Evolutionary conservation across 2,888 invertebrate genomes (phyloP).

Genomic region (Omphaloscelis lunosa): DNA sequence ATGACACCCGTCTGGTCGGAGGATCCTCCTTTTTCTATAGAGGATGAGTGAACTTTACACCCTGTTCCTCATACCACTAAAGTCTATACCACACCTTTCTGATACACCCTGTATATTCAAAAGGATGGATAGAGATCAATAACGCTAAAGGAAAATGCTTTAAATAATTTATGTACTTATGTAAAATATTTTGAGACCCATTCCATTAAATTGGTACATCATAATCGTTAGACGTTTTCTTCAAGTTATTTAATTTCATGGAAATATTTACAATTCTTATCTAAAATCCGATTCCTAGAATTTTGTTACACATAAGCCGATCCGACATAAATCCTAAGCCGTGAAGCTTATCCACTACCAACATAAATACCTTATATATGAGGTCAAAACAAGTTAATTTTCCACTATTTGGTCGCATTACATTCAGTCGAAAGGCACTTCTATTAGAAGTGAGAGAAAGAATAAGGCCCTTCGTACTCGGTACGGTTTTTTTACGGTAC

Average conservation of each 20-base stretch:
- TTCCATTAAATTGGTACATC: not conserved
- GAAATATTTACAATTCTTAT: not conserved
- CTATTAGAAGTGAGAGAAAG: conserved; percentile 62
- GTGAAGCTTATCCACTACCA: not conserved
- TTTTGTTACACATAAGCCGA: not conserved
- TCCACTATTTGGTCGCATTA: not conserved
- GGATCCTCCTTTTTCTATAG: too few relatives aligned
- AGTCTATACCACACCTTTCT: too few relatives aligned
- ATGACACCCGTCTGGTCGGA: too few relatives aligned
- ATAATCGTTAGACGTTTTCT: not conserved
- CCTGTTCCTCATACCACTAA: too few relatives aligned
- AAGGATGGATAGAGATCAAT: not conserved
- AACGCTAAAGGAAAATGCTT: not conserved
- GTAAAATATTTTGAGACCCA: not conserved
- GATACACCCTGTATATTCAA: not conserved
- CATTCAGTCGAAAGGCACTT: conserved; percentile 32
- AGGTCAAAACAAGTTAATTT: not conserved
- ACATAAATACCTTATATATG: not conserved
- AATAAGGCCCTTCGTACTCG: conserved; percentile 37
- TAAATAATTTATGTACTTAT: not conserved
- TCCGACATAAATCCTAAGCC: not conserved
- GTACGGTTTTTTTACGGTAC: too few relatives aligned
- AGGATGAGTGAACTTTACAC: too few relatives aligned
- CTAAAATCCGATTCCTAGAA: not conserved
- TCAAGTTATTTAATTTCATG: not conserved